These are phyloP conservation scores for Elanus axillaris DNA, from an alignment of 2,113 vertebrate genomes.

Conservation along the genomic window DNA sequence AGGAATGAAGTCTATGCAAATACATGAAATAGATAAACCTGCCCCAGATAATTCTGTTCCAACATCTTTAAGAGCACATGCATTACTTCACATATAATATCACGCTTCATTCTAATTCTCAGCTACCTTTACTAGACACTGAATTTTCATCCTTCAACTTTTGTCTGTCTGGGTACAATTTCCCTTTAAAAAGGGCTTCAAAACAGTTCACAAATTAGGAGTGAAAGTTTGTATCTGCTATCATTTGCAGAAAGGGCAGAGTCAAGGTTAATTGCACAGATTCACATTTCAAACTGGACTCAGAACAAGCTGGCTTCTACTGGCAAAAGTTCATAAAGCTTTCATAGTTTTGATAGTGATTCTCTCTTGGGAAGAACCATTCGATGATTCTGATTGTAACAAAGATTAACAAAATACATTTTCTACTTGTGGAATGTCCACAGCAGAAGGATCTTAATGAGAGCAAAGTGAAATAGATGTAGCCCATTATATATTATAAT, in stretches of 20 bases:
- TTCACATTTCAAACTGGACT: background rate
- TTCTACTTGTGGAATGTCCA: background rate
- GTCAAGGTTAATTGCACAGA: constrained; percentile 21
- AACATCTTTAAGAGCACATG: background rate
- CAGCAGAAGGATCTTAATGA: background rate
- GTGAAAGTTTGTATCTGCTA: background rate
- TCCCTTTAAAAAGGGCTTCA: background rate
- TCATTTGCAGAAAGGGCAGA: background rate
- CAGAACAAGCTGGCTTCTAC: background rate
- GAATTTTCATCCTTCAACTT: background rate
- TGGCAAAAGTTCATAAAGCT: background rate
- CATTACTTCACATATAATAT: background rate
- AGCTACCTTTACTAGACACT: background rate
- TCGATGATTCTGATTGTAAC: background rate
- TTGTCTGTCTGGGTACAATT: background rate
- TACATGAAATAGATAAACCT: background rate
- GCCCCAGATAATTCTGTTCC: background rate
- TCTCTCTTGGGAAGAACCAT: background rate
- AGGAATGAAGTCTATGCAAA: background rate
- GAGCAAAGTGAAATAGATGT: background rate
- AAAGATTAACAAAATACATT: background rate
- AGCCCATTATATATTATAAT: background rate
- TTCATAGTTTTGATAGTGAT: background rate
- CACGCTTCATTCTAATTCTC: background rate
- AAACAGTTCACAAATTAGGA: background rate